Base-by-base conservation (phyloP, 2,797 vertebrate genomes). In the Rhyacichthys aspro region DNA sequence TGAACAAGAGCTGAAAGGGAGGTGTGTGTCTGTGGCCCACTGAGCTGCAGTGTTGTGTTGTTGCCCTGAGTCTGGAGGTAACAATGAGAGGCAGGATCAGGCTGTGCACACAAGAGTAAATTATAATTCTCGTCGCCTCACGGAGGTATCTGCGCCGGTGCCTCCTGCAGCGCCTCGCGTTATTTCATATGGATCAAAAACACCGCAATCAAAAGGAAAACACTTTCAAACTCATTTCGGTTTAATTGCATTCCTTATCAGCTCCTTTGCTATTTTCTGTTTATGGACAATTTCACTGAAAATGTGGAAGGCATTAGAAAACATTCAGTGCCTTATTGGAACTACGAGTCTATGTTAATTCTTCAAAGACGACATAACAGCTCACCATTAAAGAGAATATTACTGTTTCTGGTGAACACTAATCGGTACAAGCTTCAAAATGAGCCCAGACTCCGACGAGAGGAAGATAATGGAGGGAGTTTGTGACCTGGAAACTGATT, bases 191-290 rank as follows among this genome's bases (percentile, higher is more conserved):
- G 44, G 62, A 69, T 55, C 41, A 54, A 53, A 39, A 62, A 74
- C 39, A 55, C 41, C n/a, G 59, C 70, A 67, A 47, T 8, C 32
- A 55, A 67, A 77, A 52, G 50, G 45, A 39, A 74, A 58, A 46
- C 46, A 43, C 55, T 55, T 77, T 77, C 47, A 65, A 75, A 69
- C 32, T 71, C 45, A 71, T 79, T 85, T 76, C 62, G 46, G 56
- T 68, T 55, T 82, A 76, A 83, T 82, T 67, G 38, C 60, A 39
- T 32, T 23, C 42, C 42, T 69, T 63, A 52, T 56, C 43, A 7
- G 14, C 11, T 63, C 23, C 44, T 59, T 43, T 19, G 28, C 63
- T 79, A 46, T 79, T 67, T 76, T 52, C 62, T 36, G 61, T 62
- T 58, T 55, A 49, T 17, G 50, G 58, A 32, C 3, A 12, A 38